These are phyloP conservation scores for Xylocopa sonorina DNA, from an alignment of 1,140 invertebrate genomes.

Conservation along the genomic window DNA sequence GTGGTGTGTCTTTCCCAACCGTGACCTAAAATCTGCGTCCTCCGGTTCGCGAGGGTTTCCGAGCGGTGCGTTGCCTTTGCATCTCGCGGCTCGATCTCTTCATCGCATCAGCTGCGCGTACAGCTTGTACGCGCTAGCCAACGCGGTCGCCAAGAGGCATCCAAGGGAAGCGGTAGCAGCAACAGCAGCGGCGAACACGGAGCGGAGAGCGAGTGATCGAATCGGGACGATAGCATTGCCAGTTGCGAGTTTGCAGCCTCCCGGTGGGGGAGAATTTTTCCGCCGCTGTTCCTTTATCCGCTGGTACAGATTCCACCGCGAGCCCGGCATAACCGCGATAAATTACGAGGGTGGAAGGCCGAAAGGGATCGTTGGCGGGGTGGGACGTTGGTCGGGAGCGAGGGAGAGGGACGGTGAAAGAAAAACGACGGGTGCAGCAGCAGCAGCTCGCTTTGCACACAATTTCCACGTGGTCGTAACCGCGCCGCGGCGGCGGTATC, in stretches of 20 bases:
- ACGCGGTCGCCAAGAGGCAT: not conserved
- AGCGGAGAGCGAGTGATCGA: slow-evolving; percentile 39
- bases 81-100: slow-evolving; percentile 60
- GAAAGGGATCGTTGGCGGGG: slow-evolving; percentile 53
- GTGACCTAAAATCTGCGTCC: slow-evolving; percentile 37
- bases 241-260: slow-evolving; percentile 6
- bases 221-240: slow-evolving; percentile 58
- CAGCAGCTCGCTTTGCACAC: slow-evolving; percentile 76
- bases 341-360: slow-evolving; percentile 71
- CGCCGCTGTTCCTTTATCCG: slow-evolving; percentile 43
- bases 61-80: slow-evolving; percentile 47
- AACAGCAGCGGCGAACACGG: not conserved
- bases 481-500: slow-evolving; percentile 67
- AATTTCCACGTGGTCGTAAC: slow-evolving; percentile 74
- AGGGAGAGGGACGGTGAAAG: slow-evolving; percentile 29
- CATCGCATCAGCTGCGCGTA: slow-evolving; percentile 54
- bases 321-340: slow-evolving; percentile 69
- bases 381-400: slow-evolving; percentile 27
- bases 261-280: slow-evolving; percentile 51
- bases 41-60: not conserved
- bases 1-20: too few species aligned
- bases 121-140: slow-evolving; percentile 18
- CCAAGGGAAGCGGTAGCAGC: not conserved
- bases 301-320: slow-evolving; percentile 59
- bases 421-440: slow-evolving; percentile 59